A percentile compares a stretch with the other conserved stretches of the same genome.
Evolutionary conservation across 1,140 invertebrate species (phyloP).

Genomic region (Diplogasteroides magnus): DNA sequence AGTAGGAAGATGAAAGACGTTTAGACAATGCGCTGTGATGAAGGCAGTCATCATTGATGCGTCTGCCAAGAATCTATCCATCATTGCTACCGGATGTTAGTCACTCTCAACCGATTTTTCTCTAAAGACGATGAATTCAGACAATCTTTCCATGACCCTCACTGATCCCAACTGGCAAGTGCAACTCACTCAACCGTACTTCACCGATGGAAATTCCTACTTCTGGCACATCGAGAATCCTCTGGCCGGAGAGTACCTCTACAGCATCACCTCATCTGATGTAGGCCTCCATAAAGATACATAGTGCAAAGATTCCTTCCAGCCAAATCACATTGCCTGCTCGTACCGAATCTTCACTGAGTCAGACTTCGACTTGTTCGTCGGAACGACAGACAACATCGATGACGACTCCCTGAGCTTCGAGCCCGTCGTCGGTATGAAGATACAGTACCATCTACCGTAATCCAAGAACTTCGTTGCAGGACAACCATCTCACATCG

Average conservation of each 20-base stretch:
- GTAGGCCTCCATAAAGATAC: too few relatives aligned
- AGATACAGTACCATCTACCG: neutral
- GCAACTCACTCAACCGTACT: neutral
- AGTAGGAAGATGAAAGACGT: too few relatives aligned
- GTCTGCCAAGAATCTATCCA: slow-evolving; percentile 20
- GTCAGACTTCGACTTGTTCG: slow-evolving; percentile 38
- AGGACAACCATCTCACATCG: slow-evolving; percentile 28
- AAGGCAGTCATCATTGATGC: slow-evolving; percentile 33
- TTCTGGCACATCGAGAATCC: slow-evolving; percentile 26
- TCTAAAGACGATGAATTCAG: slow-evolving; percentile 25
- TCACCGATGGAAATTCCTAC: slow-evolving; percentile 20
- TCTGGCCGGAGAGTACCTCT: slow-evolving; percentile 31
- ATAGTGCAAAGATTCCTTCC: neutral
- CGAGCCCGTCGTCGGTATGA: slow-evolving; percentile 32
- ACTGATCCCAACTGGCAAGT: slow-evolving; percentile 30
- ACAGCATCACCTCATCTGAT: slow-evolving; percentile 14
- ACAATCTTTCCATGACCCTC: slow-evolving; percentile 21
- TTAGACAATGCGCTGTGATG: slow-evolving; percentile 14
- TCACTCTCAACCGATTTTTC: neutral
- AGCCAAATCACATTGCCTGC: slow-evolving; percentile 13
- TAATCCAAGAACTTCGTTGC: too few relatives aligned
- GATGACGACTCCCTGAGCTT: slow-evolving; percentile 17
- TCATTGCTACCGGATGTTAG: slow-evolving; percentile 34
- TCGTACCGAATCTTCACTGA: slow-evolving; percentile 31
- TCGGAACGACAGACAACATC: slow-evolving; percentile 21